phyloP scores from a whole-genome alignment of 1,140 invertebrate genomes.

The Drosophila repletoides region DNA sequence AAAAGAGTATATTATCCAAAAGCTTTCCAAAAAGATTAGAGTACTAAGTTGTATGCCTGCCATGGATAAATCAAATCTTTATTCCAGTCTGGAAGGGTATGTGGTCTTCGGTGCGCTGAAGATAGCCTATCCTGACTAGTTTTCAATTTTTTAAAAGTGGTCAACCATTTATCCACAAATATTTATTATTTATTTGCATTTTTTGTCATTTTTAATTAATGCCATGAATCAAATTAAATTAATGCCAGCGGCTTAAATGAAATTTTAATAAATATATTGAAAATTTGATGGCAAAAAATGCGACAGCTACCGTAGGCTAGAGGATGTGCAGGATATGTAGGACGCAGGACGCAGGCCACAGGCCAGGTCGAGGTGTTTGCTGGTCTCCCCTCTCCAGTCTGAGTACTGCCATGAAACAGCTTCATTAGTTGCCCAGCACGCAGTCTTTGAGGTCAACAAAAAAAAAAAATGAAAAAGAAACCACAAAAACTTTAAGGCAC shows the following conservation, averaged over 20 bases:
- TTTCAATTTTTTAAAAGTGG: constrained; percentile 13
- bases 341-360: too few relatives aligned
- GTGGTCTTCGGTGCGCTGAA: too few relatives aligned
- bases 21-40: too few relatives aligned
- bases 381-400: too few relatives aligned
- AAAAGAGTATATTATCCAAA: too few relatives aligned
- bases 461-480: constrained; percentile 45
- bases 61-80: too few relatives aligned
- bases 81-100: too few relatives aligned
- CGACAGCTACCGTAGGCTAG: not conserved
- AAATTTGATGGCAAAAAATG: constrained; percentile 1
- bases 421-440: constrained; percentile 72
- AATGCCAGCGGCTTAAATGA: not conserved
- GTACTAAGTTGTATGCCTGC: too few relatives aligned
- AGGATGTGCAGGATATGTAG: too few relatives aligned
- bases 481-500: constrained; percentile 69
- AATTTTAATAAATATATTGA: not conserved
- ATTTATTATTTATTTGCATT: constrained; percentile 22
- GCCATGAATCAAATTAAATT: constrained; percentile 27
- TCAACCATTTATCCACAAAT: constrained; percentile 46
- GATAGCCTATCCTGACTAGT: too few relatives aligned
- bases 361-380: too few relatives aligned
- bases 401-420: constrained; percentile 44
- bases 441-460: constrained; percentile 32
- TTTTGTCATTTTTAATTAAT: constrained; percentile 50